Conservation (phyloP, 2,113 vertebrate genomes). For the Mormoops blainvillei region DNA sequence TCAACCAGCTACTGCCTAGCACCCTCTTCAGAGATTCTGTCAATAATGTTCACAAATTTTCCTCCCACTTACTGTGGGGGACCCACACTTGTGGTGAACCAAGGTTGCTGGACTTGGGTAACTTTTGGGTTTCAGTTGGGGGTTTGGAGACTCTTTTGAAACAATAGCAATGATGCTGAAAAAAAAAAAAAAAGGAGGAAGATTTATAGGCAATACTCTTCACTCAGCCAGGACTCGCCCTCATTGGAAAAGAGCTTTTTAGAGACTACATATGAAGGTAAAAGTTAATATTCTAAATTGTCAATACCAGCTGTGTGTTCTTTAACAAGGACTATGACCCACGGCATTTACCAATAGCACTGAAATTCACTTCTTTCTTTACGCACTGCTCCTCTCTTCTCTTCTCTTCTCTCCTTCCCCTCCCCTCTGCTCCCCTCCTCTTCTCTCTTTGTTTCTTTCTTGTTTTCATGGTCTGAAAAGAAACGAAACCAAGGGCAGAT, state of each 20-base stretch:
- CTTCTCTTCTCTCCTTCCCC: background rate
- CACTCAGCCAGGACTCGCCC: background rate
- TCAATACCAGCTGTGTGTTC: background rate
- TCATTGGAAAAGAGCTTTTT: background rate
- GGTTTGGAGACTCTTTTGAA: background rate
- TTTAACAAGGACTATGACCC: background rate
- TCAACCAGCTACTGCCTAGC: background rate
- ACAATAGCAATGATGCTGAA: background rate
- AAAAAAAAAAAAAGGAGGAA: background rate
- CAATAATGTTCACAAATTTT: background rate
- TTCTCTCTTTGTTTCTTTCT: background rate
- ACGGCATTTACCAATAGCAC: background rate
- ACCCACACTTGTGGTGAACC: background rate
- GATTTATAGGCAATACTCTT: background rate
- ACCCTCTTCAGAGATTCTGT: background rate
- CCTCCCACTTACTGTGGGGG: background rate
- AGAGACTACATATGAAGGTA: background rate
- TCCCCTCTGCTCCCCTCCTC: fast-evolving
- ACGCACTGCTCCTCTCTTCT: background rate
- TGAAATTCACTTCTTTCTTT: background rate
- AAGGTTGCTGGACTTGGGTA: background rate
- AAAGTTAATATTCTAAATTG: background rate
- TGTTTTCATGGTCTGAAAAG: background rate
- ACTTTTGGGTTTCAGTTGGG: background rate
- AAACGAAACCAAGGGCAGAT: background rate